Conservation (phyloP, 2,888 invertebrate species). For the Protonemura montana region DNA sequence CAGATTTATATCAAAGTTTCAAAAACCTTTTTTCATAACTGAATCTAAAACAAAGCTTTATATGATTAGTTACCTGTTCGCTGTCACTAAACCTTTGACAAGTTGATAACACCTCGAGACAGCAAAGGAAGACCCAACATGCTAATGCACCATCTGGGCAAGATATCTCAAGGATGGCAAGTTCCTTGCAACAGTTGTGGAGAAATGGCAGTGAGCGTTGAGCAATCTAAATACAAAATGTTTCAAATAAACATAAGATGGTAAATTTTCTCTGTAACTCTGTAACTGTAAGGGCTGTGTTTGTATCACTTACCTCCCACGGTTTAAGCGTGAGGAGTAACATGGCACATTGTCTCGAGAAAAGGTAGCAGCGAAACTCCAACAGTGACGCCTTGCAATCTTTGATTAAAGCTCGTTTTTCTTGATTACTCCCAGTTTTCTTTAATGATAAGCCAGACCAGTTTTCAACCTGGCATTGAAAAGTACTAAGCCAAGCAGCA, state of each 20-base stretch:
- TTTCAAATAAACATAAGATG: too few species aligned
- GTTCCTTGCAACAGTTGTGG: constrained; percentile 86
- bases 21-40: too few species aligned
- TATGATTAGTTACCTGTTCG: constrained; percentile 62
- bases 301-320: constrained; percentile 78
- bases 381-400: constrained; percentile 73
- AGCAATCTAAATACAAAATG: constrained; percentile 70
- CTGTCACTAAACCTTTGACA: constrained; percentile 66
- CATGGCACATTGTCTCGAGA: constrained; percentile 90
- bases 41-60: too few species aligned
- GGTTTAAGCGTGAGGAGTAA: constrained; percentile 75
- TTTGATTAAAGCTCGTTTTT: constrained; percentile 62
- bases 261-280: too few species aligned
- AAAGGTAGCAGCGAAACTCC: constrained; percentile 92
- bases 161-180: constrained; percentile 79
- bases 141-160: constrained; percentile 84
- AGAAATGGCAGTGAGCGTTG: constrained; percentile 88
- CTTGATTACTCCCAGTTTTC: constrained; percentile 64
- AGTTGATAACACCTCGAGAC: constrained; percentile 84
- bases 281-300: too few species aligned
- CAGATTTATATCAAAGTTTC: too few species aligned
- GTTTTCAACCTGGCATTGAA: constrained; percentile 78
- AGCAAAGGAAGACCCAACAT: constrained; percentile 93
- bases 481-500: constrained; percentile 84
- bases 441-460: constrained; percentile 84